Base-by-base conservation (phyloP, 2,113 vertebrate species). In the Microtus oregoni region DNA sequence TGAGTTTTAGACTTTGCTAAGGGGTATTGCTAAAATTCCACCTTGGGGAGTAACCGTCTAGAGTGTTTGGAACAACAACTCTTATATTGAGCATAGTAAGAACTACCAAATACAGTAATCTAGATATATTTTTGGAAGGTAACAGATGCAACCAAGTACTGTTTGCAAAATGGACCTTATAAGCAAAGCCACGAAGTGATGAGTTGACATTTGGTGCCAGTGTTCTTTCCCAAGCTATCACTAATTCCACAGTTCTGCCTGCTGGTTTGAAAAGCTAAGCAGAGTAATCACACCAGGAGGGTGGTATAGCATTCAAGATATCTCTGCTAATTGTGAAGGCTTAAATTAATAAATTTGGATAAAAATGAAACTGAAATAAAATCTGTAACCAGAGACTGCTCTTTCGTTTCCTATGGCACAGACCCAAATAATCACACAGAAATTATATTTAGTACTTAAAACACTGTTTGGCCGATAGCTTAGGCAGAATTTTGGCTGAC, bases 261-360 rank as follows among this genome's bases (percentile, higher is more conserved):
- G 94, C 58, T 67, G 28, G 20, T 8, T 86, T 79, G 35, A 88
- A 65, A 79, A 41, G 26, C 65, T 79, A 65, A 81, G 4, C n/a
- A 67, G 63, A 85, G 32, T n/a, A 85, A n/a, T 70, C 30, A 85
- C 19, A 82, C 6, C 44, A 70, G 28, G 70, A 13, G 35, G 32
- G 8, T 75, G 26, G n/a, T 61, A 82, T 73, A 17, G 38, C 68
- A 41, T 22, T 86, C 92, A 28, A 75, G 35, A 58, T 9, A 76
- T 68, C 19, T 26, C 72, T 76, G 63, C 76, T 58, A 63, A 81
- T 70, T 94, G n/a, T 52, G 61, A 28, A 81, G 58, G 26, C 11
- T 94, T 82, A 82, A 77, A 38, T 79, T 92, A 52, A 38, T 55
- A 72, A 82, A 77, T 78, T 55, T 44, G 35, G 86, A 63, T 90